A percentile compares a stretch with the other conserved stretches of the same genome.
phyloP scores from a whole-genome alignment of 2,888 invertebrate species.

The Andricus quercusramuli region DNA sequence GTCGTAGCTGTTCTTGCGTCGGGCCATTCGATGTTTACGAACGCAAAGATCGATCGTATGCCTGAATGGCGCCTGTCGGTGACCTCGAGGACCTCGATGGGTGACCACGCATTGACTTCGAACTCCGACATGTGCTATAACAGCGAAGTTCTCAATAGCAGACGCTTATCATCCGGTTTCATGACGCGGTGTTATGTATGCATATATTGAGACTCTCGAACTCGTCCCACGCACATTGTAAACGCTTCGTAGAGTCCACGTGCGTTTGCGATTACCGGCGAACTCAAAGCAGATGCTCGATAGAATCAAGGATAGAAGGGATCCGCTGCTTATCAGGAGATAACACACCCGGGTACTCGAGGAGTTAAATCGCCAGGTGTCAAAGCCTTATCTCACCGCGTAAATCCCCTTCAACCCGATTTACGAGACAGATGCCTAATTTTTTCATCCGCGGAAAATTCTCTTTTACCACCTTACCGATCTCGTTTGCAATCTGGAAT shows the following conservation, averaged over 20 bases:
- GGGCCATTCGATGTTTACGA: slow-evolving; percentile 51
- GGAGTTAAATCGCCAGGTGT: slow-evolving; percentile 17
- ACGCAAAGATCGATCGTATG: slow-evolving; percentile 60
- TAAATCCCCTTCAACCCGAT: neutral
- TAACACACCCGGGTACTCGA: slow-evolving; percentile 2
- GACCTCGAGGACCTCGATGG: slow-evolving; percentile 62
- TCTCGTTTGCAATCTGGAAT: neutral
- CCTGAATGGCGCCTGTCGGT: slow-evolving; percentile 66
- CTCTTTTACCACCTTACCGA: neutral
- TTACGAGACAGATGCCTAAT: neutral
- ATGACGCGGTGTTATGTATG: neutral
- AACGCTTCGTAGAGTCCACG: slow-evolving; percentile 16
- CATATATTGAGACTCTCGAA: slow-evolving; percentile 14
- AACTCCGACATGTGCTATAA: slow-evolving; percentile 32
- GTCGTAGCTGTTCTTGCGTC: slow-evolving; percentile 25
- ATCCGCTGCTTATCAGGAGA: slow-evolving; percentile 20
- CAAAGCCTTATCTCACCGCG: neutral
- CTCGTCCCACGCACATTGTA: slow-evolving; percentile 19
- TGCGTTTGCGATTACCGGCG: slow-evolving; percentile 30
- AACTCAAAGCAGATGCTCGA: slow-evolving; percentile 28
- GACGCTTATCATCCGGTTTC: slow-evolving; percentile 34
- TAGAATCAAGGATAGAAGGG: slow-evolving; percentile 1
- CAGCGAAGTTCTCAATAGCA: slow-evolving; percentile 14
- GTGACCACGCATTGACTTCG: slow-evolving; percentile 46
- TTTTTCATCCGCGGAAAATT: neutral